Conservation (phyloP, 2,888 invertebrate species). For the Cactoblastis cactorum region DNA sequence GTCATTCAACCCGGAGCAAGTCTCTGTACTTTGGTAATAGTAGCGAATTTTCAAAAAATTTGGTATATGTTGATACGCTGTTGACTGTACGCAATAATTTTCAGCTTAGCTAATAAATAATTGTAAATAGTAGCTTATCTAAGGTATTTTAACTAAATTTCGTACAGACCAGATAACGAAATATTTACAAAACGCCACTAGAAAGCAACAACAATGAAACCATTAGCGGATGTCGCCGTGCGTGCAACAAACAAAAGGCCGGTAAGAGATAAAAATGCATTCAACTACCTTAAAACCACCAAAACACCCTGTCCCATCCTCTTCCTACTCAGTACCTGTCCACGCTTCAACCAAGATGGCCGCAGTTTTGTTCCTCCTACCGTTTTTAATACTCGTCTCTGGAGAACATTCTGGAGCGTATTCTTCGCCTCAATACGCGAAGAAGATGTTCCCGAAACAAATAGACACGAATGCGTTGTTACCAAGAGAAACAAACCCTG, state of each 20-base stretch:
- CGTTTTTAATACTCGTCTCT: constrained; percentile 31
- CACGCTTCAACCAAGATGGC: constrained; percentile 48
- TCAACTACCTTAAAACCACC: constrained; percentile 35
- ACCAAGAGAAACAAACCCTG: constrained; percentile 52
- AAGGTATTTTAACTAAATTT: too few relatives aligned
- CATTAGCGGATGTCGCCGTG: constrained; percentile 74
- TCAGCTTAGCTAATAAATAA: too few relatives aligned
- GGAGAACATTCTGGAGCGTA: constrained; percentile 73
- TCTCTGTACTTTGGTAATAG: too few relatives aligned
- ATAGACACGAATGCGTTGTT: constrained; percentile 54
- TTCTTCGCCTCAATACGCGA: constrained; percentile 74
- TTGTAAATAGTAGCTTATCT: too few relatives aligned
- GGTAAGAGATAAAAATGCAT: constrained; percentile 72
- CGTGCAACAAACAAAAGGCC: constrained; percentile 72
- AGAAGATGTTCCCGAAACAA: constrained; percentile 65
- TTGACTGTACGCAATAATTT: too few relatives aligned
- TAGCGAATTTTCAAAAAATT: too few relatives aligned
- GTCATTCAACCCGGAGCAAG: too few relatives aligned
- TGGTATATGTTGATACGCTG: too few relatives aligned
- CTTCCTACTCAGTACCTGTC: constrained; percentile 28
- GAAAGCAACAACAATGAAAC: constrained; percentile 61
- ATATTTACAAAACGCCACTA: constrained; percentile 34
- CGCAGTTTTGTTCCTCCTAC: constrained; percentile 40
- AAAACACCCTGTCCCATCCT: constrained; percentile 55
- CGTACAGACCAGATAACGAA: not conserved